Evolutionary conservation across 1,140 invertebrate genomes (phyloP), one percentile per base, ranked within the genome.

Genomic region (Drosophila parvula): DNA sequence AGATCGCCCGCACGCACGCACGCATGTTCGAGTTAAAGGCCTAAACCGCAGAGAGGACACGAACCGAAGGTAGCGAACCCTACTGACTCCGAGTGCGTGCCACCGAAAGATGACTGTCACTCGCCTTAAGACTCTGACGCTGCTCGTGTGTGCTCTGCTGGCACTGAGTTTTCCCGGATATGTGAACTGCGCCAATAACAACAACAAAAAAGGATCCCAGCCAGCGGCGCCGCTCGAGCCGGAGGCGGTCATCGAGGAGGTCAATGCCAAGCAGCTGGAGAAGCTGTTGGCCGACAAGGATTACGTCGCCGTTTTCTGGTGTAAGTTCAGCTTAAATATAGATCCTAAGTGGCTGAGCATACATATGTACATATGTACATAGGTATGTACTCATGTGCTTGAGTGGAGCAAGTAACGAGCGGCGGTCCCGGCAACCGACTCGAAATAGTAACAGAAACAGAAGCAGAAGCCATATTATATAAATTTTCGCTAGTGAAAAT

Each of bases 261-360:
- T 98, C 92, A 96, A 96, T 92, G 95, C 96, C 90, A 97, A 98
- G 93, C 96, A 97, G 93, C 95, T 98, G 92, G 97, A 98, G 92
- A 95, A 96, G 90, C 94, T 98, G 67, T 94, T 98, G 86, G 95
- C 96, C 91, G 96, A 97, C 80, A 97, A 97, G 94, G 97, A 98
- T 93, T 98, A 96, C 94, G 96, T 98, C 91, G 97, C 97, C 89
- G 97, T 98, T 90, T 98, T 96, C 93, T 98, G 97, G 96, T 98
- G 97, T 98, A 97, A 98, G 97, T 91, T 36, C 8, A 28, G 9
- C 27, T 59, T n/a, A 22, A 22, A 22, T 38, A 38, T 22, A 36
- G 16, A 7, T 14, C 6, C 22, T 5, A 28, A 45, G 11, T 61
- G 22, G 22, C 22, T 22, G 22, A 22, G 11, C 28, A 27, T 30